Evolutionary conservation across 2,113 vertebrate genomes (phyloP).

Genomic region (Hippolais icterina): DNA sequence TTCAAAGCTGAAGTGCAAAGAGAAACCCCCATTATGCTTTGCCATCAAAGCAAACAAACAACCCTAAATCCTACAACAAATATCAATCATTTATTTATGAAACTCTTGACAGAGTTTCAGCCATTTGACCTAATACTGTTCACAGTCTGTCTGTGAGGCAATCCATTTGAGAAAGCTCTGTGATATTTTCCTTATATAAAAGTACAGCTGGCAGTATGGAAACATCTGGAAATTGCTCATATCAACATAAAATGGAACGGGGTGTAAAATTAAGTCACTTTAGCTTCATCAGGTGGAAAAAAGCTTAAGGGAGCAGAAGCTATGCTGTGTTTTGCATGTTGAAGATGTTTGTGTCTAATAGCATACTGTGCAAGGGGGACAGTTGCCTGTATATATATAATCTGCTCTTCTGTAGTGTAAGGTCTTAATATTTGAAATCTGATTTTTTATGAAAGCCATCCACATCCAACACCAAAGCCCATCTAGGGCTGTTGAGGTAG

Average conservation of each 20-base stretch:
- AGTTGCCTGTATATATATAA: background rate
- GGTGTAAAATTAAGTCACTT: background rate
- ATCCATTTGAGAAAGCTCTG: background rate
- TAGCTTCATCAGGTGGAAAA: background rate
- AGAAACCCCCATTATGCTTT: background rate
- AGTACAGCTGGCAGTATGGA: background rate
- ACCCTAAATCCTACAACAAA: background rate
- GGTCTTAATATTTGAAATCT: background rate
- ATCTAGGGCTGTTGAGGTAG: background rate
- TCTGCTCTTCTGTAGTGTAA: background rate
- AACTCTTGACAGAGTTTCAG: background rate
- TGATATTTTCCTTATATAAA: background rate
- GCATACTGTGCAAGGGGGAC: background rate
- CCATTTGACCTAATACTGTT: background rate
- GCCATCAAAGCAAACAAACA: background rate
- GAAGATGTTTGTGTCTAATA: background rate
- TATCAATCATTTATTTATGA: background rate
- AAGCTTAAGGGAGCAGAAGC: background rate
- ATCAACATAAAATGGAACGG: background rate
- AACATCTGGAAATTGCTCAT: background rate
- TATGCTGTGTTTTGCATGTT: background rate
- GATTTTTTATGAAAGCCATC: background rate
- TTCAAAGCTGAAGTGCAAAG: background rate
- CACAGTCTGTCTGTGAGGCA: background rate
- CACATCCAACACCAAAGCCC: background rate